Evolutionary conservation across 2,113 vertebrate genomes (phyloP).

Genomic region (Asarcornis scutulata): DNA sequence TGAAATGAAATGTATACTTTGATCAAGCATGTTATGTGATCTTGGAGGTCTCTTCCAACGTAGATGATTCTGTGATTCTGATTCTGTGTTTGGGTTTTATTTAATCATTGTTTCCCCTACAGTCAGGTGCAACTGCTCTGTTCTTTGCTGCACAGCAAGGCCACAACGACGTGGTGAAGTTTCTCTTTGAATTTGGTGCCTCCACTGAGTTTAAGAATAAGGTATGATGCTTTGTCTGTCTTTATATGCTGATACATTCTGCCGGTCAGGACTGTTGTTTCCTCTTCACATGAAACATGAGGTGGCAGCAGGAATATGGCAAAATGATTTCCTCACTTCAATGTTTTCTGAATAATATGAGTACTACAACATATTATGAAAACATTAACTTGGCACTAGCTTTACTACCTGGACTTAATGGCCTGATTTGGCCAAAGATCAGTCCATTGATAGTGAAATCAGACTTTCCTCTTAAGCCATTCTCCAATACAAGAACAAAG

Average conservation of each 20-base stretch:
- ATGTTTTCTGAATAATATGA: not conserved
- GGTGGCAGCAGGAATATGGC: not conserved
- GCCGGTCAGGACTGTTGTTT: not conserved
- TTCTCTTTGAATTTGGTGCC: constrained; percentile 95
- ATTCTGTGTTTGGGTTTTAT: not conserved
- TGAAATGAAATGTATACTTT: not conserved
- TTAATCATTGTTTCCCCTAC: constrained; percentile 48
- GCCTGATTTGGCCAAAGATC: not conserved
- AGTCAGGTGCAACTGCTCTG: constrained; percentile 94
- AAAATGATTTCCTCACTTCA: not conserved
- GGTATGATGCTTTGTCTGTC: constrained; percentile 75
- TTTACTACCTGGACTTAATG: not conserved
- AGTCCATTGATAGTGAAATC: not conserved
- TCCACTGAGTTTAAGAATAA: constrained; percentile 94
- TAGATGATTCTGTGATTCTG: no score
- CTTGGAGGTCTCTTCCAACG: no score
- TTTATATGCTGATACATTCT: not conserved
- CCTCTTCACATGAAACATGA: not conserved
- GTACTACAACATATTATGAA: not conserved
- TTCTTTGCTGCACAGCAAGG: constrained; percentile 97
- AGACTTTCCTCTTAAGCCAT: not conserved
- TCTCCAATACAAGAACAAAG: not conserved
- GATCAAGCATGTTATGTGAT: not conserved
- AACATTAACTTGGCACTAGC: not conserved
- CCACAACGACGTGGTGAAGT: constrained; percentile 89